A percentile compares a stretch with the other conserved stretches of the same genome.
These are phyloP conservation scores for Cactoblastis cactorum DNA, from an alignment of 2,888 invertebrate genomes.

Conservation along the genomic window DNA sequence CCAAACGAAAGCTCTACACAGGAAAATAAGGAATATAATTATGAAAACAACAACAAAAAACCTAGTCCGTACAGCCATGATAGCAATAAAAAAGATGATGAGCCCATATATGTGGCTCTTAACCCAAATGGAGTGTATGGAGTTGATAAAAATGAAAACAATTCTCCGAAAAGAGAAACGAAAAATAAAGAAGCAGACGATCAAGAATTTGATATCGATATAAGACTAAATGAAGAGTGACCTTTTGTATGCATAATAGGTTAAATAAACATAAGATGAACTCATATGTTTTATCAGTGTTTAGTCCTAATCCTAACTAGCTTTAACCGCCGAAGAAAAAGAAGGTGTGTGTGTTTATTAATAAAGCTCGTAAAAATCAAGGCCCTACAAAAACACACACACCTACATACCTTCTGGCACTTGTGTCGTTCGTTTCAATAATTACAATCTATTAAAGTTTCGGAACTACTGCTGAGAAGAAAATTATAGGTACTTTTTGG, in stretches of 20 bases:
- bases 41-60: slow-evolving; percentile 41
- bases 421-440: too few relatives aligned
- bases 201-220: slow-evolving; percentile 51
- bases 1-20: slow-evolving; percentile 17
- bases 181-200: slow-evolving; percentile 40
- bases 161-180: slow-evolving; percentile 57
- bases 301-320: too few relatives aligned
- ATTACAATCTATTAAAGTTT: too few relatives aligned
- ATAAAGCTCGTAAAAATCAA: too few relatives aligned
- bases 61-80: slow-evolving; percentile 29
- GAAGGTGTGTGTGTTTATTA: too few relatives aligned
- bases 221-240: slow-evolving; percentile 36
- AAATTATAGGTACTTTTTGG: too few relatives aligned
- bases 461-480: too few relatives aligned
- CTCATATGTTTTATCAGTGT: neutral
- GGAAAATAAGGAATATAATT: slow-evolving; percentile 25
- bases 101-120: slow-evolving; percentile 54
- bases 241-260: neutral
- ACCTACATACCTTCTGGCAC: too few relatives aligned
- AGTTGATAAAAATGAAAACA: slow-evolving; percentile 45
- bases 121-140: slow-evolving; percentile 49
- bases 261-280: neutral
- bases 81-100: slow-evolving; percentile 1
- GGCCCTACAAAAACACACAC: too few relatives aligned
- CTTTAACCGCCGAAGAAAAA: too few relatives aligned